Base-by-base conservation (phyloP, 2,888 invertebrate species). In the Trissoscelio sp. region DNA sequence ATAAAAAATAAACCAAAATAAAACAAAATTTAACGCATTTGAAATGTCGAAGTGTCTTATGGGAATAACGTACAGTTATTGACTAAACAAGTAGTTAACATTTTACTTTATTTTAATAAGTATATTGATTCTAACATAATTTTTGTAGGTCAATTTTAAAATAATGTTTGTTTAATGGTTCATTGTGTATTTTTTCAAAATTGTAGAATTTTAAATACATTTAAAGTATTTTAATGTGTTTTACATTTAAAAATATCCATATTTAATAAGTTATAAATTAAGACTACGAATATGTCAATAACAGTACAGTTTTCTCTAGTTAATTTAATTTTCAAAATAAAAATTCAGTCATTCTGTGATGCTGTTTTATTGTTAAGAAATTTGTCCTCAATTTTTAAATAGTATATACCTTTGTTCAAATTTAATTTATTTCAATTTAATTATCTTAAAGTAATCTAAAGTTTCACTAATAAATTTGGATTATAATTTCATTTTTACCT, bases 1-100 rank as follows among this genome's bases (percentile, higher is more conserved):
- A 46, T 24, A 7, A 57, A 62, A 69, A 60, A 53, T 37, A 51
- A 60, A 48, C 79, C 82, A 83, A 48, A 72, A 72, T 72, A 34
- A 42, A 79, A 79, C 4, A 12, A 46, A 20, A 11, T 18, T n/a
- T n/a, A n/a, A 34, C 34, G 28, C 58, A 72, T 48, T 66, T 72
- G 12, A 48, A 57, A 72, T 48, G 53, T 78, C 53, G 4, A 55
- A 70, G 64, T 78, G 51, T 75, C 34, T 66, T 74, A 66, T 48
- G 18, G 57, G 55, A 14, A 34, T 60, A 69, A 77, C 28, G 28
- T 14, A 69, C 39, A 74, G 64, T 66, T 74, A n/a, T 74, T 57
- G 66, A 48, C 28, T 51, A 2, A 37, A 57, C n/a, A n/a, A 18
- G 24, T 57, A 46, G 57, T 69, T 22, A 37, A 2, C 11, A 37